Evolutionary conservation across 2,888 invertebrate genomes (phyloP).

Genomic region (Apamea epomidion): DNA sequence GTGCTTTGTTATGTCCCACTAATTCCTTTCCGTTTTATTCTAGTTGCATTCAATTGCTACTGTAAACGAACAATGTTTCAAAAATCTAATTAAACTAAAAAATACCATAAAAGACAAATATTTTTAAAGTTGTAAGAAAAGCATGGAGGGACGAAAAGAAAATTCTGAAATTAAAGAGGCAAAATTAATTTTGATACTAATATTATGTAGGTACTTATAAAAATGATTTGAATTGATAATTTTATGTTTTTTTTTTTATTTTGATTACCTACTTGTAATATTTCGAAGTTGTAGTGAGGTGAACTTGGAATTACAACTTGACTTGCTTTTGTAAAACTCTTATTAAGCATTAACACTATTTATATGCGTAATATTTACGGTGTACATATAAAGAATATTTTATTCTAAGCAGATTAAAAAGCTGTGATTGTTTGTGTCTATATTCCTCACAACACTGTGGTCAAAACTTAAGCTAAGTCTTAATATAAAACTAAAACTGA

Average conservation of each 20-base stretch:
- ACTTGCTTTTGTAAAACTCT: constrained; percentile 3
- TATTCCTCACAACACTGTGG: background rate
- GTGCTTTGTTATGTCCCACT: background rate
- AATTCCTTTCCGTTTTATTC: background rate
- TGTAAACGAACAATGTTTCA: background rate
- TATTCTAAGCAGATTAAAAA: too few species aligned
- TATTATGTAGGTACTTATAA: too few species aligned
- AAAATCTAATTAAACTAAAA: background rate
- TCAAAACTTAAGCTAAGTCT: background rate
- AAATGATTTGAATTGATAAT: background rate
- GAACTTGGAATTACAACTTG: background rate
- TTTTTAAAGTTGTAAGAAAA: background rate
- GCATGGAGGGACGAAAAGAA: background rate
- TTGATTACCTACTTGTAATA: background rate
- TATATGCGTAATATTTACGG: too few species aligned
- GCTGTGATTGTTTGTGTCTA: background rate
- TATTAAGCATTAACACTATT: background rate
- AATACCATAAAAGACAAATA: background rate
- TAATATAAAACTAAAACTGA: background rate
- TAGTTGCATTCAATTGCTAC: background rate
- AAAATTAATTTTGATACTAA: background rate
- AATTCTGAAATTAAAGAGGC: background rate
- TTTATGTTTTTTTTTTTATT: background rate
- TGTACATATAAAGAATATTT: too few species aligned
- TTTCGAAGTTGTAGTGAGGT: background rate